Evolutionary conservation across 2,888 invertebrate genomes (phyloP).

Genomic region (Euplexia lucipara): DNA sequence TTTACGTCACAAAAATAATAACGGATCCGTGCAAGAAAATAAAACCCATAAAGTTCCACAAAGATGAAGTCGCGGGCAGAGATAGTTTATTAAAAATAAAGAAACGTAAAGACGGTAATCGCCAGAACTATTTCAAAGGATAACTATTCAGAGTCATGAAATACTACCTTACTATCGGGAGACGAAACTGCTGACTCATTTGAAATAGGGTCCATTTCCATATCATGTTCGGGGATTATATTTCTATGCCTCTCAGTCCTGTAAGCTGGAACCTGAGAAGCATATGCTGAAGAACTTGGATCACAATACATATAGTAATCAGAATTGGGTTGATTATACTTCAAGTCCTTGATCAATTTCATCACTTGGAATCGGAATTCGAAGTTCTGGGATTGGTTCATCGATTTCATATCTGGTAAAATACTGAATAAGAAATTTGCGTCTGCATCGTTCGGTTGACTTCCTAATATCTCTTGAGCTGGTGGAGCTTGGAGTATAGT

Average conservation of each 20-base stretch:
- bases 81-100: no score
- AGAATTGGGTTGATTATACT: slow-evolving; percentile 51
- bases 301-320: slow-evolving; percentile 29
- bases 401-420: slow-evolving; percentile 62
- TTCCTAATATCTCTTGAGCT: slow-evolving; percentile 16
- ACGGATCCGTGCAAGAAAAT: no score
- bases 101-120: neutral
- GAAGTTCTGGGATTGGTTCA: slow-evolving; percentile 57
- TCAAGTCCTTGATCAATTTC: slow-evolving; percentile 60
- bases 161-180: slow-evolving; percentile 50
- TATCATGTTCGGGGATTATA: slow-evolving; percentile 15
- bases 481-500: neutral
- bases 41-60: no score
- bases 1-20: no score
- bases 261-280: slow-evolving; percentile 34
- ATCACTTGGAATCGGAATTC: slow-evolving; percentile 63
- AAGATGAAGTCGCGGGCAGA: no score
- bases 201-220: slow-evolving; percentile 30
- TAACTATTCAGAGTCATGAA: slow-evolving; percentile 33
- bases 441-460: slow-evolving; percentile 46
- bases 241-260: no score
- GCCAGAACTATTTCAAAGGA: neutral
- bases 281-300: slow-evolving; percentile 26
- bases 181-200: slow-evolving; percentile 54
- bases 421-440: slow-evolving; percentile 59